Evolutionary conservation across 2,113 vertebrate genomes (phyloP), one percentile per base, ranked within the genome.

Genomic region (Corythornis cristatus): DNA sequence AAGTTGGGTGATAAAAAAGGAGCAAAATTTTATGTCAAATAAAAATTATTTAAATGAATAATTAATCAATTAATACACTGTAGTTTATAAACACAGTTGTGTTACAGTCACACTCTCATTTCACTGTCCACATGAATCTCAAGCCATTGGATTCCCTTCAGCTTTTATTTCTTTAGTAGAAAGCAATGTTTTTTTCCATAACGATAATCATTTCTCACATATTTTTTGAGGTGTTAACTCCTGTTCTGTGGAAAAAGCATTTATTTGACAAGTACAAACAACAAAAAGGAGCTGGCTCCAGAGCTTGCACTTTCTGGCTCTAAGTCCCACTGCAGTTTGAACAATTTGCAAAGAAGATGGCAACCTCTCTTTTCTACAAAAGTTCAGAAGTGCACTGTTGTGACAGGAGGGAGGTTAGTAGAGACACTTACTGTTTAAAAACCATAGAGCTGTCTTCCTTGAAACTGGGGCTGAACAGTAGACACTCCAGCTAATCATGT

Each of bases 11-110:
- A 83, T 95, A 89, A 93, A 96, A 94, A 70, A 56, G 62, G 58
- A 95, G 64, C 7, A 82, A 60, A 22, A 89, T 62, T 94, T 97
- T 96, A 95, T 94, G 86, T 88, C 68, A 97, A 95, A 96, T 77
- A 76, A 95, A 96, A 94, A 93, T 67, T 23, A 54, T 25, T 79
- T 79, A 33, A 84, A 90, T 70, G 70, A 96, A 93, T 85, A 37
- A 37, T 37, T 37, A 37, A 37, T 37, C 37, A 80, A 62, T 88
- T 35, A 18, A 62, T 9, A 61, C 22, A 29, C 8, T 42, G 8
- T 58, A 90, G 90, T 26, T 66, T 25, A 61, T 33, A 66, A 76
- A 95, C 92, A 46, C 23, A 77, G 25, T 65, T 79, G 15, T 37
- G 54, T 61, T 37, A 22, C 31, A 54, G n/a, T 56, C 37, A 64